Conservation (phyloP, 2,113 vertebrate genomes). For the Ictalurus punctatus region DNA sequence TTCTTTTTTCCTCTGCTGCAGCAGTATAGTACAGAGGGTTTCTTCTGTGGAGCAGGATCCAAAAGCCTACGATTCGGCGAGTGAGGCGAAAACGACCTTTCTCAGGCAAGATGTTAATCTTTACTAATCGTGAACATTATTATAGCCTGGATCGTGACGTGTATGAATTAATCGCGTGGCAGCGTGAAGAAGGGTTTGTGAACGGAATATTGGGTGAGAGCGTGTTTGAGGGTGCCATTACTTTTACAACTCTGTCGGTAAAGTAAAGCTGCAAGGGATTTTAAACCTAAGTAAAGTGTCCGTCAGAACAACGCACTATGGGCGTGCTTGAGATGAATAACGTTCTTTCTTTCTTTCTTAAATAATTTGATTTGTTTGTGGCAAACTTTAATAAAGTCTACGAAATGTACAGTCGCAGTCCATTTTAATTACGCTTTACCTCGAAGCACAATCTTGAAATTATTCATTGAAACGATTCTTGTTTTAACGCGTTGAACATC, state of each 20-base stretch:
- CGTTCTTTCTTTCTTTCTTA: not conserved
- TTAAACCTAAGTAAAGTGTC: not conserved
- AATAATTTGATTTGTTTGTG: not conserved
- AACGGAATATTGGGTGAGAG: not conserved
- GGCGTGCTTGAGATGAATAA: not conserved
- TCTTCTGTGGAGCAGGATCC: not conserved
- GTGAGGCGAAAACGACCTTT: not conserved
- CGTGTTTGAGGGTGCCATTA: not conserved
- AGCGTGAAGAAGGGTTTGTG: not conserved
- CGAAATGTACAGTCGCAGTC: not conserved
- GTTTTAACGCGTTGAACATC: too few relatives aligned
- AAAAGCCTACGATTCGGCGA: not conserved
- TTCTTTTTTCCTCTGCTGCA: conserved; percentile 9
- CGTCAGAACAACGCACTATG: not conserved
- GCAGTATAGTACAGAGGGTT: not conserved
- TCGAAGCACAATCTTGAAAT: too few relatives aligned
- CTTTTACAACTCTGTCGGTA: not conserved
- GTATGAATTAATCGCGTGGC: not conserved
- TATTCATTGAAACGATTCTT: too few relatives aligned
- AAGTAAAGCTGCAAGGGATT: not conserved
- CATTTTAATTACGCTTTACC: too few relatives aligned
- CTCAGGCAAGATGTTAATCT: not conserved
- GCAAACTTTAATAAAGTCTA: not conserved
- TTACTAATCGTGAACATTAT: not conserved
- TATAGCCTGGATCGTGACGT: not conserved